Base-by-base conservation (phyloP, 2,113 vertebrate species). In the Sebastes schlegelii region DNA sequence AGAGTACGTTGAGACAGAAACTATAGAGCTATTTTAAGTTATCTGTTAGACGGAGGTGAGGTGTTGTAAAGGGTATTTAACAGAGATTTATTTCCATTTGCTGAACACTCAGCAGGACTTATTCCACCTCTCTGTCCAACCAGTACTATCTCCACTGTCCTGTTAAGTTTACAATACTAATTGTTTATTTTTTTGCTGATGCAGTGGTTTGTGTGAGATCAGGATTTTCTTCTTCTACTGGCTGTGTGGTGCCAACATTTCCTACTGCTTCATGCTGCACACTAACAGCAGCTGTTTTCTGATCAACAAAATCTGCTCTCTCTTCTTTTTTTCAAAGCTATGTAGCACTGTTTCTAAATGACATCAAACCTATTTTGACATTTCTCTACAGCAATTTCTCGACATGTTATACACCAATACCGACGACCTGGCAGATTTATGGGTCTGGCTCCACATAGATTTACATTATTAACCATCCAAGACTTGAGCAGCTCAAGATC, bases 221-320 rank as follows among this genome's bases (percentile, higher is more conserved):
- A 43, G 55, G 54, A 21, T 23, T 14, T 66, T 69, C 49, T 51
- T 46, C 46, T 60, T 49, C 23, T 21, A 3, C 60, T 54, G 64
- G 55, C 65, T 70, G 43, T 67, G 5, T 63, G 1, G 34, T 26
- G 21, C 49, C 46, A 67, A 58, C 48, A 17, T 34, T 40, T 65
- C 17, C 34, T 42, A 1, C 71, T 40, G 19, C 43, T 21, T 42
- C 23, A 40, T 48, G 34, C 71, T 83, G 46, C 42, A 8, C 6
- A 13, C 11, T 34, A 14, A 58, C 66, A 57, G 16, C 46, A 23
- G 34, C 49, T 63, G 17, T 68, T 83, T 57, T 72, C 46, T 74
- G 21, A 58, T 54, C 43, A 76, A 51, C 52, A 55, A 72, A 79
- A 75, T 75, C n/a, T 23, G 74, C 4, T 51, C 6, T 12, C 13